phyloP scores from a whole-genome alignment of 2,888 invertebrate species.

The Nemapogon koenigi region DNA sequence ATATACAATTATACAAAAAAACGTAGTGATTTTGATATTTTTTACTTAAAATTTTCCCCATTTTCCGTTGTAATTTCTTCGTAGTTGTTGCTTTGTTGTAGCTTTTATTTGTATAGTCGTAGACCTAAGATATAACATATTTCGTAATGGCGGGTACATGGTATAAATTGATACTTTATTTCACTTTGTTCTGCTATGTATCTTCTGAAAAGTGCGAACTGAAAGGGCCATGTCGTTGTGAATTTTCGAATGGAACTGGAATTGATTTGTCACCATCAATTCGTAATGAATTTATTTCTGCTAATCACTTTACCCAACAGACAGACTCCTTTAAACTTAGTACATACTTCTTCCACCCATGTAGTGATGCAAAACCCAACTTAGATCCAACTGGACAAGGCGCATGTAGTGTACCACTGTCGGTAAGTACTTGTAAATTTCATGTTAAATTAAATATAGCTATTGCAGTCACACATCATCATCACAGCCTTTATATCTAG shows the following conservation, averaged over 20 bases:
- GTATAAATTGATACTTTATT: constrained; percentile 11
- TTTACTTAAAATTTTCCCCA: too few species aligned
- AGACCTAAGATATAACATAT: background rate
- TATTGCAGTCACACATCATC: background rate
- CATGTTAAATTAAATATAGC: constrained; percentile 4
- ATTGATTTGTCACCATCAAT: constrained; percentile 41
- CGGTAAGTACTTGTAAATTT: constrained; percentile 28
- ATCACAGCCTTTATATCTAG: too few species aligned
- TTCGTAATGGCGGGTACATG: background rate
- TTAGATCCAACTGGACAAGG: constrained; percentile 23
- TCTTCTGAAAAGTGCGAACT: constrained; percentile 35
- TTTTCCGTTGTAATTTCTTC: too few species aligned
- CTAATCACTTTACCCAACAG: too few species aligned
- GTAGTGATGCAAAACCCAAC: constrained; percentile 30
- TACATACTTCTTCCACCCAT: constrained; percentile 50
- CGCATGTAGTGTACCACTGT: constrained; percentile 28
- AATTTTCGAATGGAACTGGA: constrained; percentile 54
- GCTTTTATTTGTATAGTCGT: background rate
- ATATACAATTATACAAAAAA: too few species aligned
- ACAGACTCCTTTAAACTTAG: constrained; percentile 29
- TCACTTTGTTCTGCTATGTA: constrained; percentile 21
- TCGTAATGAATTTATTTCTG: constrained; percentile 31
- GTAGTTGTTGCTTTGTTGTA: too few species aligned
- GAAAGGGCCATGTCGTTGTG: constrained; percentile 44
- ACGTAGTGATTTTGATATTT: too few species aligned